Conservation (phyloP, 2,888 invertebrate species). For the Sycophila texana region DNA sequence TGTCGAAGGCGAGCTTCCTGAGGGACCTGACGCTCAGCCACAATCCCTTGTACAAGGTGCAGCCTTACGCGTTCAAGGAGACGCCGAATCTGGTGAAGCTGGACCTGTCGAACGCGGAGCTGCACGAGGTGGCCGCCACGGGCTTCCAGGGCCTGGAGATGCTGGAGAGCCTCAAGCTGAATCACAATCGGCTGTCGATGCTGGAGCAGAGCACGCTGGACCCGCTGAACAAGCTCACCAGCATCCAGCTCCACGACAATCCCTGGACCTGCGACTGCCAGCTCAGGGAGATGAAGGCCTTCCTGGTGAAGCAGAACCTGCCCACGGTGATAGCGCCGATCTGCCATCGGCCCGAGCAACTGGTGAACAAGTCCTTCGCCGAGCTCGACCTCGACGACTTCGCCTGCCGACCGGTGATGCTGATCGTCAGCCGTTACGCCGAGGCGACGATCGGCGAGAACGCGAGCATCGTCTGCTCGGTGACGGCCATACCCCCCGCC, state of each 20-base stretch:
- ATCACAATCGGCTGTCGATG: conserved; percentile 87
- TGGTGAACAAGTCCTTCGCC: conserved; percentile 84
- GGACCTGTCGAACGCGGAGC: conserved; percentile 89
- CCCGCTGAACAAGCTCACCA: conserved; percentile 84
- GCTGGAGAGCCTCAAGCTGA: conserved; percentile 87
- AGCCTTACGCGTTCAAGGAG: conserved; percentile 84
- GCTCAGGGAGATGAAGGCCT: conserved; percentile 86
- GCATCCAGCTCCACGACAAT: conserved; percentile 90
- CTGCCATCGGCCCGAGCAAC: conserved; percentile 84
- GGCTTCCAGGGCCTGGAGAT: conserved; percentile 87
- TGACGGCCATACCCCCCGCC: conserved; percentile 88
- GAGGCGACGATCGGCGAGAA: conserved; percentile 90
- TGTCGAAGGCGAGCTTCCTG: conserved; percentile 87
- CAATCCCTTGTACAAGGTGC: conserved; percentile 89
- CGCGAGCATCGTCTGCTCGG: conserved; percentile 88
- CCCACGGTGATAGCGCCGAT: conserved; percentile 87
- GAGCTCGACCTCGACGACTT: conserved; percentile 89
- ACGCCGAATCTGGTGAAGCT: conserved; percentile 88
- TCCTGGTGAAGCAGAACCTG: conserved; percentile 87
- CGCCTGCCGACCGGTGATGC: conserved; percentile 89
- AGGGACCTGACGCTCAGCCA: conserved; percentile 87
- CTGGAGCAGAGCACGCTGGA: conserved; percentile 85
- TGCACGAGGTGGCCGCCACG: conserved; percentile 85
- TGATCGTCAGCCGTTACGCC: conserved; percentile 85
- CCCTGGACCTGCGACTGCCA: conserved; percentile 94